Evolutionary conservation across 2,797 vertebrate species (phyloP).

Genomic region (Coracias cyanogaster): DNA sequence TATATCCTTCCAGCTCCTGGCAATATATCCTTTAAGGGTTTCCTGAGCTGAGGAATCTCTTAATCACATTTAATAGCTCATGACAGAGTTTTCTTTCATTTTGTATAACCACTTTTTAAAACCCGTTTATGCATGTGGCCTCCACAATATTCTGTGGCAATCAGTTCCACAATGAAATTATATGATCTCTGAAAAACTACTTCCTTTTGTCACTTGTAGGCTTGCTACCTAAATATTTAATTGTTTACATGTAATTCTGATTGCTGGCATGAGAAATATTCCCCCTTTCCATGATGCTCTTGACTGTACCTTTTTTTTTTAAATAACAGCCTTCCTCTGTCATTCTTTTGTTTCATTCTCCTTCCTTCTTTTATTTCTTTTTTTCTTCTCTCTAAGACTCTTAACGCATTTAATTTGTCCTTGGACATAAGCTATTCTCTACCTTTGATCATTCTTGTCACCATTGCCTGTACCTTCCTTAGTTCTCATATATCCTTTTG

Average conservation of each 20-base stretch:
- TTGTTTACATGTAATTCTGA: background rate
- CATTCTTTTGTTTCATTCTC: background rate
- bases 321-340: background rate
- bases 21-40: background rate
- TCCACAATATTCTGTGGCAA: background rate
- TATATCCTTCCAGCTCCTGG: background rate
- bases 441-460: background rate
- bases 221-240: background rate
- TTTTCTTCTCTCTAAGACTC: background rate
- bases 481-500: constrained; percentile 21
- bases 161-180: background rate
- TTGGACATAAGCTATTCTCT: constrained; percentile 1
- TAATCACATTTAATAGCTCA: constrained; percentile 19
- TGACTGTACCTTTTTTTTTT: background rate
- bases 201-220: background rate
- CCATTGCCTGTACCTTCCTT: background rate
- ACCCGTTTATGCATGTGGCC: background rate
- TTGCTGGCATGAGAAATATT: background rate
- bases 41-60: background rate
- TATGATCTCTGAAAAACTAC: background rate
- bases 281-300: background rate
- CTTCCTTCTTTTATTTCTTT: background rate
- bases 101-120: constrained; percentile 27
- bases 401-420: background rate
- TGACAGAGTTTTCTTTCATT: background rate